A percentile compares a stretch with the other conserved stretches of the same genome.
Conservation (phyloP, 2,888 invertebrate species). For the Mesodorylaimus sp. region DNA sequence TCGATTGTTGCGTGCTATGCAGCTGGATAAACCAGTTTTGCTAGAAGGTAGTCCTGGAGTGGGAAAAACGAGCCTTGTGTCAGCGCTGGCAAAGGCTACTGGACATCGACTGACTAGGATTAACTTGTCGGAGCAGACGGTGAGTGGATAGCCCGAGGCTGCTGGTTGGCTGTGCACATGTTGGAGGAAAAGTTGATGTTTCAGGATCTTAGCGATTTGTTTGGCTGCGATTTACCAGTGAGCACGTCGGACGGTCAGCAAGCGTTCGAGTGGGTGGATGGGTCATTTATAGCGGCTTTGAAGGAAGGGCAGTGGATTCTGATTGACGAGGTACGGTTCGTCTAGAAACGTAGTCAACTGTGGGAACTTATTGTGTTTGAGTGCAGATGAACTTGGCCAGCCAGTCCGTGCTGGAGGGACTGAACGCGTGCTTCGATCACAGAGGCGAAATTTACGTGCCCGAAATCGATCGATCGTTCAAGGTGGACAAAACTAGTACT, state of each 20-base stretch:
- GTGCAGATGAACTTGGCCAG: constrained; percentile 72
- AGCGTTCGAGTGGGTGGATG: constrained; percentile 90
- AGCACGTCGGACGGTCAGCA: constrained; percentile 53
- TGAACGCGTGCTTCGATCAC: constrained; percentile 96
- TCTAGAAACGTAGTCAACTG: neutral
- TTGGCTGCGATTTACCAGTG: constrained; percentile 87
- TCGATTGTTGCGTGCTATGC: constrained; percentile 65
- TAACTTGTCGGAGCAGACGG: constrained; percentile 94
- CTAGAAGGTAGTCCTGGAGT: constrained; percentile 88
- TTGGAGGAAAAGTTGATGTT: constrained; percentile 15
- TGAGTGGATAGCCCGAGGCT: constrained; percentile 34
- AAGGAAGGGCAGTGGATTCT: constrained; percentile 87
- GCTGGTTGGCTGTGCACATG: neutral
- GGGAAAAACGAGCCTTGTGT: constrained; percentile 86
- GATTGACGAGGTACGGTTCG: constrained; percentile 56
- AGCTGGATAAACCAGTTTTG: constrained; percentile 61
- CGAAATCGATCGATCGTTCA: constrained; percentile 69
- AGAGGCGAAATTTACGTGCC: constrained; percentile 85
- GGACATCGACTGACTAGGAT: constrained; percentile 70
- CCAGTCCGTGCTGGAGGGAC: constrained; percentile 89
- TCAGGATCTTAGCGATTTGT: constrained; percentile 82
- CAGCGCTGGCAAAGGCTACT: constrained; percentile 63
- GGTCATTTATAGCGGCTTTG: constrained; percentile 75
- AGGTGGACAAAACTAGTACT: constrained; percentile 46
- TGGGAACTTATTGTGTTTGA: neutral